Base-by-base conservation (phyloP, 2,888 invertebrate species). In the Diplolepis rosae region DNA sequence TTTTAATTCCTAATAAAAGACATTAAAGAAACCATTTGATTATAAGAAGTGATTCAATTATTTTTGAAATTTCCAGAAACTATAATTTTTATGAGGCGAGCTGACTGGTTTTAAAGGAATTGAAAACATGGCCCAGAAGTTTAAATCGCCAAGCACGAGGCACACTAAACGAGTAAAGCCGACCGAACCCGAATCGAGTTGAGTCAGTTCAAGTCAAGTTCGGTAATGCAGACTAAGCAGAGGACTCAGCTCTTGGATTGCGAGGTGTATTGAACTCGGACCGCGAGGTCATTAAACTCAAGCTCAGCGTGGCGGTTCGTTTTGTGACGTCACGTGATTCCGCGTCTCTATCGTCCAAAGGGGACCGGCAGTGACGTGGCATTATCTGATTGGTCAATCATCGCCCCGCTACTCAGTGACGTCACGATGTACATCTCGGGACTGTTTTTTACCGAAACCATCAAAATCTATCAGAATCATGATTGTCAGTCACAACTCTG, bases 181-280 rank as follows among this genome's bases (percentile, higher is more conserved):
- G 18, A 45, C 15, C 18, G 18, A 18, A 18, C 6, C 22, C 56
- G 56, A 35, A 35, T 32, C 32, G 56, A 56, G 15, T 24, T 11
- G 13, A 24, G 56, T 61, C 24, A 18, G 39, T 61, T 35, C 50
- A 22, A 35, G 18, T 56, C 35, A 56, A 61, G 56, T 39, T 50
- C 24, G 50, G 50, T 50, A 50, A 50, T 24, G 50, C 50, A 24
- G 50, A 50, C 45, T 45, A n/a, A 45, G 45, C 45, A 42, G 42
- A 13, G 22, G 7, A 24, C 22, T 4, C 15, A 48, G 48, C 22
- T 22, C 48, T 22, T 48, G 48, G 48, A 50, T 50, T n/a, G n/a
- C 70, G 75, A 76, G 83, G 88, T 86, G 83, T 88, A 88, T 88
- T 88, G 88, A 88, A 88, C 88, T 85, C 87, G 73, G 80, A 72